These are phyloP conservation scores for Tachina lurida DNA, from an alignment of 2,888 invertebrate genomes.

Conservation along the genomic window DNA sequence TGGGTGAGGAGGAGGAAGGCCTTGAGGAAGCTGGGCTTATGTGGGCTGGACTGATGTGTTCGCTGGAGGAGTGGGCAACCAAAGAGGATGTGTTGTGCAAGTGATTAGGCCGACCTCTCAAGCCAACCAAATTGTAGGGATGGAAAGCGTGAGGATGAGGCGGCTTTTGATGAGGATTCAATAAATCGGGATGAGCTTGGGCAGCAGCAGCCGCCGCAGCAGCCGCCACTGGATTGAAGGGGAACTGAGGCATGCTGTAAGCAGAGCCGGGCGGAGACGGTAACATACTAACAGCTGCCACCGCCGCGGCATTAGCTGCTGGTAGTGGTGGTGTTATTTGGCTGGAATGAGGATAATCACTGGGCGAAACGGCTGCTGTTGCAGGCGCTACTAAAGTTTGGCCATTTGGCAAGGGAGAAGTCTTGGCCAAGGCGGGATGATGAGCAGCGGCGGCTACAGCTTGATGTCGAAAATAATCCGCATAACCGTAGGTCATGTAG, in stretches of 20 bases:
- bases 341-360: constrained; percentile 72
- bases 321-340: constrained; percentile 74
- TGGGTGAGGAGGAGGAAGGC: constrained; percentile 81
- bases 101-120: constrained; percentile 78
- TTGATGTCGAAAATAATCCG: constrained; percentile 87
- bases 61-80: constrained; percentile 75
- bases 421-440: constrained; percentile 86
- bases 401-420: constrained; percentile 82
- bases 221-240: constrained; percentile 83
- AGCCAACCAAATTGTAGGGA: constrained; percentile 84
- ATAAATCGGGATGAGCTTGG: constrained; percentile 82
- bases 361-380: constrained; percentile 64
- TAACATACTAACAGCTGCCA: constrained; percentile 80
- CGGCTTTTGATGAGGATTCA: constrained; percentile 82
- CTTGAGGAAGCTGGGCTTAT: constrained; percentile 82
- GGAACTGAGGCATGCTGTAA: constrained; percentile 84
- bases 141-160: constrained; percentile 83
- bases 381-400: constrained; percentile 71
- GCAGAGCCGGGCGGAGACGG: constrained; percentile 84
- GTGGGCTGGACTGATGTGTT: constrained; percentile 78
- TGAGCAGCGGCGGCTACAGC: constrained; percentile 83
- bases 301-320: constrained; percentile 47
- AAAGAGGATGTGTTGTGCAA: constrained; percentile 72
- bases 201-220: constrained; percentile 77
- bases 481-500: constrained; percentile 89